A percentile compares a stretch with the other conserved stretches of the same genome.
Evolutionary conservation across 2,797 vertebrate species (phyloP).

Genomic region (Sebastes ruberrimus): DNA sequence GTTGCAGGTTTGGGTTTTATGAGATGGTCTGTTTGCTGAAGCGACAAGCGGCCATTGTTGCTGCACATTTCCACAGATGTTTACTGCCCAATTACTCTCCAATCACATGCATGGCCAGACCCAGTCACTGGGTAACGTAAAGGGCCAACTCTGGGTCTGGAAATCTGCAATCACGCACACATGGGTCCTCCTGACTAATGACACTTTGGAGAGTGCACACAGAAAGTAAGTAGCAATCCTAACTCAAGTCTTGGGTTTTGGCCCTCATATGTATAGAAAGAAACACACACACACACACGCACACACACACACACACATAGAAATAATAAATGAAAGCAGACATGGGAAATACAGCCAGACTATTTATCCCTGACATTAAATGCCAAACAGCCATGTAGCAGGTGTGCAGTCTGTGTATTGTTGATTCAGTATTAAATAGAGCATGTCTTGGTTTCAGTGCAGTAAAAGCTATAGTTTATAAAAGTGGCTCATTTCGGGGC

Average conservation of each 20-base stretch:
- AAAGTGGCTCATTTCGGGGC: background rate
- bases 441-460: constrained; percentile 16
- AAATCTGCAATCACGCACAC: constrained; percentile 22
- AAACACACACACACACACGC: too few species aligned
- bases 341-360: background rate
- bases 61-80: constrained; percentile 43
- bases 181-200: background rate
- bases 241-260: background rate
- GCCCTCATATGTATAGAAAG: background rate
- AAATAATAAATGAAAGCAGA: constrained; percentile 6
- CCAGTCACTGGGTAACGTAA: constrained; percentile 15
- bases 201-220: background rate
- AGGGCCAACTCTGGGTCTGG: constrained; percentile 8
- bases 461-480: constrained; percentile 2
- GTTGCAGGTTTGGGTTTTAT: constrained; percentile 48
- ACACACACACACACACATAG: background rate
- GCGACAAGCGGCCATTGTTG: constrained; percentile 54
- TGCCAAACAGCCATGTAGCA: background rate
- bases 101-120: constrained; percentile 49
- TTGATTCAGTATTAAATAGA: constrained; percentile 32
- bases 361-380: background rate
- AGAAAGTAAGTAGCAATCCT: background rate
- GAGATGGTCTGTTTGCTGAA: constrained; percentile 48
- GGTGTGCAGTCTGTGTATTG: constrained; percentile 21
- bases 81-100: constrained; percentile 52